A percentile compares a stretch with the other conserved stretches of the same genome.
phyloP scores from a whole-genome alignment of 2,888 invertebrate species.

The Phorcus lineatus region DNA sequence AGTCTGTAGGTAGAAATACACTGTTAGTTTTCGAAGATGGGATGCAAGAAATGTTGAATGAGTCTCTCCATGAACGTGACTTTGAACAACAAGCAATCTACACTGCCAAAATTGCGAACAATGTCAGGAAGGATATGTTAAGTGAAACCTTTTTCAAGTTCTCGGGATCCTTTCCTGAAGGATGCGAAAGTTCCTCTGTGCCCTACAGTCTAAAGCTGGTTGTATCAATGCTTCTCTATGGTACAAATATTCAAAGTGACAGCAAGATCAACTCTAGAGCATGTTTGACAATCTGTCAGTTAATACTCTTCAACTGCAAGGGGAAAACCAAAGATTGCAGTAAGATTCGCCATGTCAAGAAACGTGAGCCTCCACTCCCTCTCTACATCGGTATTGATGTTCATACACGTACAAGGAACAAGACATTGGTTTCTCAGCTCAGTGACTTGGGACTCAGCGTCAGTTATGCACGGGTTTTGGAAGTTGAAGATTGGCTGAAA shows the following conservation, averaged over 20 bases:
- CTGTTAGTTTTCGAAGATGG: not conserved
- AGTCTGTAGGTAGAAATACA: not conserved
- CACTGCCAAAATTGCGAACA: not conserved
- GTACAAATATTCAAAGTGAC: not conserved
- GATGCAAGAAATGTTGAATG: not conserved
- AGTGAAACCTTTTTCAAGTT: too few relatives aligned
- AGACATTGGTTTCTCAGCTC: conserved; percentile 18
- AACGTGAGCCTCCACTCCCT: conserved; percentile 25
- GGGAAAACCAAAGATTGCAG: too few relatives aligned
- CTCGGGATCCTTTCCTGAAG: not conserved
- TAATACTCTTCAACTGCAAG: not conserved
- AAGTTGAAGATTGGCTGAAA: conserved; percentile 22
- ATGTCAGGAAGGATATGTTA: not conserved
- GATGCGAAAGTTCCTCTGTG: conserved; percentile 26
- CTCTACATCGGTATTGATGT: conserved; percentile 18
- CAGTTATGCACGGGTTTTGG: conserved; percentile 23
- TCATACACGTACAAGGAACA: not conserved
- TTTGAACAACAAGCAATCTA: not conserved
- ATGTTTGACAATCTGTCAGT: not conserved
- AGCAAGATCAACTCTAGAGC: not conserved
- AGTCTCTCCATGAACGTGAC: not conserved
- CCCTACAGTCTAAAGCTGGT: conserved; percentile 19
- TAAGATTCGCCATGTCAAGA: not conserved
- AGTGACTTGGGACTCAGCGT: conserved; percentile 25
- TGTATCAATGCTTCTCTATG: not conserved